Percentiles rank a stretch among this genome's conserved stretches.
These are phyloP conservation scores for Sanderia malayensis DNA, from an alignment of 30 jellyfish, hydroid and myxozoan genomes.

Conservation along the genomic window DNA sequence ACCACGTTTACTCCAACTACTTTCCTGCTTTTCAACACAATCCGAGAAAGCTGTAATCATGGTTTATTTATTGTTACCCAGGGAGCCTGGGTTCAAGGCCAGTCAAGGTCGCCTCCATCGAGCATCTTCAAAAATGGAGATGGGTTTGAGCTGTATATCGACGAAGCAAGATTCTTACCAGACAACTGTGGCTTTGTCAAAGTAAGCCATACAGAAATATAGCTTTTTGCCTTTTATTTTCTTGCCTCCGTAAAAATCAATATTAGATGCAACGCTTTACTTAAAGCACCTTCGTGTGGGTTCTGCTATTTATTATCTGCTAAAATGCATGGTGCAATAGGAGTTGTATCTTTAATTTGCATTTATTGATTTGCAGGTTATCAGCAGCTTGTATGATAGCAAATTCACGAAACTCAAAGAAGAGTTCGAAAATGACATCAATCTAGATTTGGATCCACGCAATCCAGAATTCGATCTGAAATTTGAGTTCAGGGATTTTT, in stretches of 20 bases:
- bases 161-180: slow-evolving; percentile 70
- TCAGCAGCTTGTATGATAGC: slow-evolving; percentile 54
- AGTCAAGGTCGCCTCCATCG: slow-evolving; percentile 25
- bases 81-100: slow-evolving; percentile 62
- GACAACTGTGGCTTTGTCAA: slow-evolving; percentile 66
- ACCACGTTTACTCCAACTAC: too few species aligned
- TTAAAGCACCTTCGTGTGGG: too few species aligned
- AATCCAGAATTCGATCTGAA: slow-evolving; percentile 54
- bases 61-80: background rate
- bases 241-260: too few species aligned
- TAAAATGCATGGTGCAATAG: too few species aligned
- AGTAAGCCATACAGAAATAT: slow-evolving; percentile 34
- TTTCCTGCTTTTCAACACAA: too few species aligned
- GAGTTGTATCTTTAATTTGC: too few species aligned
- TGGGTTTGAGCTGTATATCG: slow-evolving; percentile 80
- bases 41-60: too few species aligned
- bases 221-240: too few species aligned
- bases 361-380: slow-evolving; percentile 64
- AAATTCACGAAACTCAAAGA: slow-evolving; percentile 28
- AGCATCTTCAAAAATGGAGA: slow-evolving; percentile 62
- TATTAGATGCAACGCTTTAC: too few species aligned
- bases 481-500: slow-evolving; percentile 70
- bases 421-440: slow-evolving; percentile 41
- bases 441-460: slow-evolving; percentile 42
- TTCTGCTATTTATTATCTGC: too few species aligned